Conservation (phyloP, 2,113 vertebrate species). For the Manacus vitellinus region DNA sequence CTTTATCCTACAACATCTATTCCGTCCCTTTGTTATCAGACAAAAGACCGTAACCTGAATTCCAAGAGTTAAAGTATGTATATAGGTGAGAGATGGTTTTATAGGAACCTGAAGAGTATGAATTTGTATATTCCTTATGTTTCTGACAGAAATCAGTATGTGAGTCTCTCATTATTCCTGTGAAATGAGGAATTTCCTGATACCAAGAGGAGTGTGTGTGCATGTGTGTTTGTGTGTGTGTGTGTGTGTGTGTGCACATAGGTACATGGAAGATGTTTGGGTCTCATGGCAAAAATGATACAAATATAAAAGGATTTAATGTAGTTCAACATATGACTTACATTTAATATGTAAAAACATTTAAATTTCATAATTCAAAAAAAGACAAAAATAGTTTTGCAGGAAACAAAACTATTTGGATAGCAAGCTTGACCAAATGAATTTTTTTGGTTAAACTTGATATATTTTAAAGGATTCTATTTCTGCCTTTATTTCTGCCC, state of each 20-base stretch:
- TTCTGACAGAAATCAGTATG: constrained; percentile 67
- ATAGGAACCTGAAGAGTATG: constrained; percentile 66
- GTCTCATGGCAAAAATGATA: constrained; percentile 27
- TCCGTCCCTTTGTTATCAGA: constrained; percentile 62
- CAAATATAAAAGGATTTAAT: constrained; percentile 30
- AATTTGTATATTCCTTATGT: constrained; percentile 69
- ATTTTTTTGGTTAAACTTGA: constrained; percentile 47
- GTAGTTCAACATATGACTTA: constrained; percentile 20
- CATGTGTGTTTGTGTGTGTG: neutral
- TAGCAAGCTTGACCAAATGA: constrained; percentile 70
- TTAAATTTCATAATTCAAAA: constrained; percentile 73
- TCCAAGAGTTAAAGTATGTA: constrained; percentile 65
- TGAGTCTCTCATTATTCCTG: constrained; percentile 57
- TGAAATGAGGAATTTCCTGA: constrained; percentile 63
- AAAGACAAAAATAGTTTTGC: constrained; percentile 74
- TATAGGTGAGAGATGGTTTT: constrained; percentile 72
- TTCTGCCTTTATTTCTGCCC: constrained; percentile 69
- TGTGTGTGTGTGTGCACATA: neutral
- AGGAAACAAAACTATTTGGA: constrained; percentile 68
- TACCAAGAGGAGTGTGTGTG: neutral
- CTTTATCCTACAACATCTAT: constrained; percentile 54
- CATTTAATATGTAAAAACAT: constrained; percentile 56
- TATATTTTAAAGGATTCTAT: constrained; percentile 71
- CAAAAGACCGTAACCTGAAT: constrained; percentile 42
- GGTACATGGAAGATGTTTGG: neutral